These are phyloP conservation scores for Tolypeutes matacus DNA, from an alignment of 2,797 vertebrate genomes.

Conservation along the genomic window DNA sequence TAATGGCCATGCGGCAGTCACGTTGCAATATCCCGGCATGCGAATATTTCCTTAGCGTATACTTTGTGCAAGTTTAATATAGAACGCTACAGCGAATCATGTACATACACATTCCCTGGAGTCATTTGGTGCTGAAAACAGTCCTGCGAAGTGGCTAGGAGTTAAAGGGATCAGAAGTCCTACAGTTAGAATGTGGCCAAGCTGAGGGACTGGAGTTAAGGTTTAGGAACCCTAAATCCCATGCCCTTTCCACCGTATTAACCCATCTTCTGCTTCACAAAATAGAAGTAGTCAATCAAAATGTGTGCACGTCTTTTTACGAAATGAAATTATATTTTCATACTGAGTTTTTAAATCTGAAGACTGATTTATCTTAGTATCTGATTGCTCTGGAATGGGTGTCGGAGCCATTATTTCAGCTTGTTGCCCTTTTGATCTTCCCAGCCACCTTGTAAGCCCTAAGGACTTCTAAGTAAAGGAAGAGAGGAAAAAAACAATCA, in stretches of 20 bases:
- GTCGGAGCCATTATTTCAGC: accelerated
- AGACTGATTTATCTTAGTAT: neutral
- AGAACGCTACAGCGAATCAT: accelerated
- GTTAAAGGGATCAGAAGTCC: accelerated
- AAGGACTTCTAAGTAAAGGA: too few relatives aligned
- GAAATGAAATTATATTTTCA: neutral
- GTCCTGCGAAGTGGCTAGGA: accelerated
- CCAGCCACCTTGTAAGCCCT: accelerated
- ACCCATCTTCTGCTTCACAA: neutral
- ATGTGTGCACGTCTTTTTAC: neutral
- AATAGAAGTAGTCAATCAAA: neutral
- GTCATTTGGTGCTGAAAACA: accelerated
- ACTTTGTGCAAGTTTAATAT: neutral
- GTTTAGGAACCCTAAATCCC: accelerated
- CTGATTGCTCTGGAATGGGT: neutral
- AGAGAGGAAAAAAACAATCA: too few relatives aligned
- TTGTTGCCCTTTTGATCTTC: neutral
- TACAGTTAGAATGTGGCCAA: accelerated
- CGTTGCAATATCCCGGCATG: accelerated
- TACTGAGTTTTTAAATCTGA: neutral
- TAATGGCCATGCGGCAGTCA: accelerated
- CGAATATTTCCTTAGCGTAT: neutral
- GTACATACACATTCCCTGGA: accelerated
- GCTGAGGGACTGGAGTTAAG: accelerated
- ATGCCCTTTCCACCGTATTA: accelerated